phyloP scores from a whole-genome alignment of 2,888 invertebrate genomes.

The Drosophila gaucha region DNA sequence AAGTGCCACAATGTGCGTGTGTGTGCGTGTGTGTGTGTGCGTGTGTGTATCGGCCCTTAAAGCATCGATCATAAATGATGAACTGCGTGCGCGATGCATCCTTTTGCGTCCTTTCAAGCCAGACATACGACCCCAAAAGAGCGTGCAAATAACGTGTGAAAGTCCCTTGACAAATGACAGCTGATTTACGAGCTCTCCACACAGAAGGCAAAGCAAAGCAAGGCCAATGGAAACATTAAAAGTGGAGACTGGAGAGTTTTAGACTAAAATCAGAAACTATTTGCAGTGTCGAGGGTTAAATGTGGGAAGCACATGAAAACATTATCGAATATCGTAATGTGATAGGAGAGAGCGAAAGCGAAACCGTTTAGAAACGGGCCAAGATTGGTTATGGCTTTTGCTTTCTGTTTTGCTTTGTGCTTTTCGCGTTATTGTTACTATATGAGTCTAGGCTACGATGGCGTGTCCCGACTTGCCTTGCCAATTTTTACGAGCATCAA shows the following conservation, averaged over 20 bases:
- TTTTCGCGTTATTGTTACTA: conserved; percentile 32
- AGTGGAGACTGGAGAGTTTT: conserved; percentile 20
- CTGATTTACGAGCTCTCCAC: conserved; percentile 42
- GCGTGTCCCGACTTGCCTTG: background rate
- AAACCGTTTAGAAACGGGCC: conserved; percentile 19
- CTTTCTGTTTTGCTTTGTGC: background rate
- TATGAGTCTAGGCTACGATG: conserved; percentile 3
- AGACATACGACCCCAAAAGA: conserved; percentile 67
- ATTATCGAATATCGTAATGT: conserved; percentile 60
- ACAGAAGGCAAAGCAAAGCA: too few species aligned
- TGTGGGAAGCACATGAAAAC: conserved; percentile 58
- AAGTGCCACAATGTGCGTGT: background rate
- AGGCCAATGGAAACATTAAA: conserved; percentile 32
- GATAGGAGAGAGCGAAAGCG: conserved; percentile 9
- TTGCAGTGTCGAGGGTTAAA: conserved; percentile 1
- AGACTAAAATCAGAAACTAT: conserved; percentile 48
- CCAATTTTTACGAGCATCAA: conserved; percentile 61
- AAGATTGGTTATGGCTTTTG: conserved; percentile 19
- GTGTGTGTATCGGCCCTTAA: conserved; percentile 6
- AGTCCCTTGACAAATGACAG: conserved; percentile 51
- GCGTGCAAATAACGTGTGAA: conserved; percentile 51
- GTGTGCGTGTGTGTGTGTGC: background rate
- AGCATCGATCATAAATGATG: conserved; percentile 74
- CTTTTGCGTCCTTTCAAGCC: conserved; percentile 32
- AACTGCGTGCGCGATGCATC: conserved; percentile 43